Conservation (phyloP, 2,888 invertebrate genomes). For the Lordiphosa andalusiaca region DNA sequence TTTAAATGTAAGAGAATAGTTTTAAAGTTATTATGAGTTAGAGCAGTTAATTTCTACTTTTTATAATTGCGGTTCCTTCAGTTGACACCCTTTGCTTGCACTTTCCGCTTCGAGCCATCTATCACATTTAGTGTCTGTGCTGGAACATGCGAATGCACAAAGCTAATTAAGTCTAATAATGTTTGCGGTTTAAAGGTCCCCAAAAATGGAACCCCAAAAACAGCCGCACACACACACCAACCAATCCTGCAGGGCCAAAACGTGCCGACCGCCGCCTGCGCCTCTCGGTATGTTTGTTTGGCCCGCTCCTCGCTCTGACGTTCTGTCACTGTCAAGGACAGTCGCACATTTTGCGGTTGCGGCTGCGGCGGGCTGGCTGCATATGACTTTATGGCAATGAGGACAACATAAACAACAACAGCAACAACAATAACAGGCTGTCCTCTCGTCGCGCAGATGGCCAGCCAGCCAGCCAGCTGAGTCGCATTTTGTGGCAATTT, state of each 20-base stretch:
- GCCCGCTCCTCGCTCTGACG: neutral
- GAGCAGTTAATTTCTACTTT: too few species aligned
- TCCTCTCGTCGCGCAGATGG: neutral
- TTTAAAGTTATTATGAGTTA: too few species aligned
- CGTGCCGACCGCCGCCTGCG: neutral
- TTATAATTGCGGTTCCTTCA: too few species aligned
- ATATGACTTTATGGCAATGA: slow-evolving; percentile 33
- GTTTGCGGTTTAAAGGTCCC: slow-evolving; percentile 16
- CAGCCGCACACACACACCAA: slow-evolving; percentile 2
- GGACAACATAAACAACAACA: neutral
- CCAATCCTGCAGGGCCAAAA: slow-evolving; percentile 7
- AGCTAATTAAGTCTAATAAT: slow-evolving; percentile 56
- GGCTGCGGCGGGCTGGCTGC: slow-evolving; percentile 37
- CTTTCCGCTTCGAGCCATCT: too few species aligned
- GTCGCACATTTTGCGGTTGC: slow-evolving; percentile 42
- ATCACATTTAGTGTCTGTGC: too few species aligned
- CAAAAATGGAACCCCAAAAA: slow-evolving; percentile 5
- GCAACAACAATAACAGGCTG: neutral
- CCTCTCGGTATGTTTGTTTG: slow-evolving; percentile 4
- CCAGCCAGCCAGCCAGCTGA: slow-evolving; percentile 1
- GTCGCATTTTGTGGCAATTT: slow-evolving; percentile 46
- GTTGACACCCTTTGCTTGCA: too few species aligned
- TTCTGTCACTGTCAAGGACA: slow-evolving; percentile 67
- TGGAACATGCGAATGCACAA: slow-evolving; percentile 3
- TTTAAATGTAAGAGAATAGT: too few species aligned